Evolutionary conservation across 2,113 vertebrate species (phyloP), one percentile per base, ranked within the genome.

Genomic region (Prunella fulvescens): DNA sequence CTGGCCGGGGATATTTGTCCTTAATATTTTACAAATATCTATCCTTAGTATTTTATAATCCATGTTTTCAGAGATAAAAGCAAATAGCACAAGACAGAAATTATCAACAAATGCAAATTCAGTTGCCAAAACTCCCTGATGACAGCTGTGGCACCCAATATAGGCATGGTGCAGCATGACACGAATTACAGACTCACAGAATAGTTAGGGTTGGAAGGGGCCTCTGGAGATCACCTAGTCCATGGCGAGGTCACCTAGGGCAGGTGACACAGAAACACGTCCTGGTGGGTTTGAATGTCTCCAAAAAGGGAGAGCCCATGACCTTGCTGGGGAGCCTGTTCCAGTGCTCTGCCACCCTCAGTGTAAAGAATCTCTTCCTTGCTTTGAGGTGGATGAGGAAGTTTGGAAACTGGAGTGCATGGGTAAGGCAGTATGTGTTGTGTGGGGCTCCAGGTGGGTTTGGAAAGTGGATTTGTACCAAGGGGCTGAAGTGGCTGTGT

Each of bases 201-300:
- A 62, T 48, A 48, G 25, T 56, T 54, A 33, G 40, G 47, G 35
- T 13, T 62, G 29, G 35, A 82, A 76, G 25, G 25, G 25, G 16
- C 20, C 14, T 82, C 62, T 69, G 47, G 47, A 61, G 47, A 48
- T 61, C 40, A 33, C 31, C 11, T 47, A 40, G 19, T 47, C n/a
- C 29, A 9, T 28, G 23, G 60, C 19, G 51, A 66, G 29, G 39
- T 54, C 61, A 61, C 9, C 6, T 53, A 26, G 39, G 54, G 24
- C 29, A 53, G 39, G 19, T 60, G n/a, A 67, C 16, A n/a, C 16
- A 40, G 39, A 70, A 66, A 26, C 0, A 0, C 0, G 0, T 58
- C 39, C 23, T 53, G 53, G 12, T 74, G 24, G 9, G 29, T 26
- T 82, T 54, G n/a, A 61, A 31, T 31, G n/a, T 18, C n/a, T 69